Evolutionary conservation across 2,113 vertebrate species (phyloP).

Genomic region (Nothocercus julius): DNA sequence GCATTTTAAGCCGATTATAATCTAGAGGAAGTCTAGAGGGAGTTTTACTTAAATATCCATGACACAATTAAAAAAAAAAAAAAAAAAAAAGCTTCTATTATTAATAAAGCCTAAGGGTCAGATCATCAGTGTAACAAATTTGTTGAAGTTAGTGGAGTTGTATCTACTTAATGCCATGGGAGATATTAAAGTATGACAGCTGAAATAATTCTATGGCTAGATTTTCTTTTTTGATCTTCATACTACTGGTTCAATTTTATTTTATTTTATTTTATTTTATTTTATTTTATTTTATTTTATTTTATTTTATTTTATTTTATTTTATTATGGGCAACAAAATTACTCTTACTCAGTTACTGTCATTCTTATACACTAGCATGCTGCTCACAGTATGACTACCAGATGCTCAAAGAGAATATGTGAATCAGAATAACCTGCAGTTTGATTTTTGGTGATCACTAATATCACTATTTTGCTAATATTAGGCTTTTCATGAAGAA

Average conservation of each 20-base stretch:
- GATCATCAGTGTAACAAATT: constrained; percentile 20
- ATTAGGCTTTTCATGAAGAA: neutral
- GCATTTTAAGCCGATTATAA: constrained; percentile 46
- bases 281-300: neutral
- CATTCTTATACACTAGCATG: neutral
- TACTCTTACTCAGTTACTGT: neutral
- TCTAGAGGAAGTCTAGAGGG: constrained; percentile 65
- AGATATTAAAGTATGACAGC: neutral
- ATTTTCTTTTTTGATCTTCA: neutral
- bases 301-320: too few species aligned
- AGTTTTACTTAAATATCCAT: constrained; percentile 68
- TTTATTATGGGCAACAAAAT: neutral
- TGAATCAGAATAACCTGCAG: neutral
- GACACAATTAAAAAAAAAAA: constrained; percentile 69
- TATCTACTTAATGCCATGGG: neutral
- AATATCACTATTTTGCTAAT: neutral
- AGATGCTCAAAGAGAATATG: neutral
- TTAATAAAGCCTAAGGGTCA: constrained; percentile 59
- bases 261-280: too few species aligned
- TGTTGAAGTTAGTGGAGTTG: neutral
- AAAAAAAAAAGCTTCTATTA: constrained; percentile 41
- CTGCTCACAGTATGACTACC: neutral
- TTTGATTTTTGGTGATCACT: neutral
- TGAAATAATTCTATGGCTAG: neutral
- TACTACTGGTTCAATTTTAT: neutral